Percentiles rank a stretch among this genome's conserved stretches.
Evolutionary conservation across 2,113 vertebrate genomes (phyloP).

Genomic region (Orycteropus afer): DNA sequence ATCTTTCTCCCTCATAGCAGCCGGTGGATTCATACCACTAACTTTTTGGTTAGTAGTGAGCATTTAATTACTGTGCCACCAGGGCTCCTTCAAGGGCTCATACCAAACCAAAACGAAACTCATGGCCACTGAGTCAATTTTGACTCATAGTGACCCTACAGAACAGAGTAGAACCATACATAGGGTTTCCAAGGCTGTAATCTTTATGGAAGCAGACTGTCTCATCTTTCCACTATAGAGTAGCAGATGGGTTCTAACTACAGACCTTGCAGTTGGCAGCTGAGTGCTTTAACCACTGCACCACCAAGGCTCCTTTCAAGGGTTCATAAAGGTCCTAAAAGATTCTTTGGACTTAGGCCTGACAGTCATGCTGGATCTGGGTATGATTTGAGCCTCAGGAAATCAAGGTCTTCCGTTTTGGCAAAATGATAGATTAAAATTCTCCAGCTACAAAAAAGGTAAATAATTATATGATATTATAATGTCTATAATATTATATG

Average conservation of each 20-base stretch:
- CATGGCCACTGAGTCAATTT: background rate
- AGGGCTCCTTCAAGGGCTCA: too few species aligned
- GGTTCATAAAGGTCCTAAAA: background rate
- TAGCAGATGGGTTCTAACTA: background rate
- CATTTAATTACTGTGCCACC: too few species aligned
- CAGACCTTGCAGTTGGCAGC: background rate
- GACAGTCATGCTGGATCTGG: background rate
- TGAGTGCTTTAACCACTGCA: background rate
- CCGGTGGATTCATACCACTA: too few species aligned
- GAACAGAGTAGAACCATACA: background rate
- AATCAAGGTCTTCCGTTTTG: background rate
- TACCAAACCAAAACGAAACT: too few species aligned
- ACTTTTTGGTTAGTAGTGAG: too few species aligned
- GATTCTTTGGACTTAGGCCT: background rate
- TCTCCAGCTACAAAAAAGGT: background rate
- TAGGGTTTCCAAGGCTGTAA: background rate
- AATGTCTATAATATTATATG: background rate
- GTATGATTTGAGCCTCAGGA: background rate
- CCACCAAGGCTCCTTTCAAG: background rate
- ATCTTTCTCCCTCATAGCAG: too few species aligned
- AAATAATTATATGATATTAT: background rate
- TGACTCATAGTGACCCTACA: background rate
- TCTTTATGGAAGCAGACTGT: background rate
- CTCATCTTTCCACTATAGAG: background rate
- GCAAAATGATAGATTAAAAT: conserved; percentile 41